Evolutionary conservation across 2,888 invertebrate genomes (phyloP).

Genomic region (Orchesellides sinensis): DNA sequence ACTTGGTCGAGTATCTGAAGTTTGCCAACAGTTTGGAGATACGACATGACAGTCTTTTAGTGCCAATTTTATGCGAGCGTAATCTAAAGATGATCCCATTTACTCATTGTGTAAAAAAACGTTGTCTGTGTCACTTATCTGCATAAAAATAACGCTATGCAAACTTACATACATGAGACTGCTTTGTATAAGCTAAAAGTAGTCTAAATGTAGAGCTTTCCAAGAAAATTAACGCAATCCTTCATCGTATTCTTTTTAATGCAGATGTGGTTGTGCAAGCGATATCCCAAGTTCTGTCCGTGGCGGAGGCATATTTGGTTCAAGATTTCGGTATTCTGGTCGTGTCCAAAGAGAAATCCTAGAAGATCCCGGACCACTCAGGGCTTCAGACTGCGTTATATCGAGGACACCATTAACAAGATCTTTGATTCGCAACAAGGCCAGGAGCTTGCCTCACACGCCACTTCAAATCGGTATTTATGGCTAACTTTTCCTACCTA

Average conservation of each 20-base stretch:
- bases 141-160: too few species aligned
- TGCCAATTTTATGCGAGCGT: too few species aligned
- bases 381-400: slow-evolving; percentile 79
- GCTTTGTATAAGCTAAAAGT: not conserved
- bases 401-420: slow-evolving; percentile 75
- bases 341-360: slow-evolving; percentile 94
- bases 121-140: too few species aligned
- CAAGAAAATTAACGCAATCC: not conserved
- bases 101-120: too few species aligned
- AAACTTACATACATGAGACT: not conserved
- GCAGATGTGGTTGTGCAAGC: slow-evolving; percentile 72
- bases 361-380: slow-evolving; percentile 83
- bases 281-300: slow-evolving; percentile 73
- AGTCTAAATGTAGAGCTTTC: not conserved
- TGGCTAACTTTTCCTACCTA: not conserved
- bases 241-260: not conserved
- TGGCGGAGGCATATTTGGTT: slow-evolving; percentile 80
- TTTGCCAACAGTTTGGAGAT: not conserved
- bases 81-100: too few species aligned
- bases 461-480: slow-evolving; percentile 60
- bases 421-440: slow-evolving; percentile 72
- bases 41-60: too few species aligned
- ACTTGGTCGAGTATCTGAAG: not conserved
- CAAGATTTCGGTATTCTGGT: slow-evolving; percentile 95
- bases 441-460: slow-evolving; percentile 73